phyloP scores from a whole-genome alignment of 1,140 invertebrate species.

The Drosophila pachea region DNA sequence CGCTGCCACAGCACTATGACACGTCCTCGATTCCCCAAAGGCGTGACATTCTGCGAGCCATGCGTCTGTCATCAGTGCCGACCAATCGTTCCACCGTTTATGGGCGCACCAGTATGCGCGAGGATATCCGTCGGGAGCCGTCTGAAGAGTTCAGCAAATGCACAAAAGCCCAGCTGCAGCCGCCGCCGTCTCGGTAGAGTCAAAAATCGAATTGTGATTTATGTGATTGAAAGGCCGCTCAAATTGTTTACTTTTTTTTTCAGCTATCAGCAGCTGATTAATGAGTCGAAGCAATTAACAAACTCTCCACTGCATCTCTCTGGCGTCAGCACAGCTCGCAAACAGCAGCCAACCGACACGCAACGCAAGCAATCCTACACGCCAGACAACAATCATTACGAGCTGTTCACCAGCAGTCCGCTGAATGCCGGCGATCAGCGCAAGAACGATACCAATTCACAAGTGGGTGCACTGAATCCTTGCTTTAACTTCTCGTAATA shows the following conservation, averaged over 20 bases:
- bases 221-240: not conserved
- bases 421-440: conserved; percentile 18
- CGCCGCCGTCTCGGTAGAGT: conserved; percentile 27
- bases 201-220: not conserved
- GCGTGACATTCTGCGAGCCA: conserved; percentile 26
- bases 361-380: conserved; percentile 15
- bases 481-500: not conserved
- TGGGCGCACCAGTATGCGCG: conserved; percentile 8
- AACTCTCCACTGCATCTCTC: conserved; percentile 36
- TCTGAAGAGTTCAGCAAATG: conserved; percentile 29
- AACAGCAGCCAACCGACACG: not conserved
- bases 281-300: conserved; percentile 14
- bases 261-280: conserved; percentile 37
- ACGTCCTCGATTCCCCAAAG: not conserved
- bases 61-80: conserved; percentile 8
- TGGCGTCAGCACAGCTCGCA: not conserved
- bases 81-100: conserved; percentile 1
- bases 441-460: conserved; percentile 4
- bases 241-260: not conserved
- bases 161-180: conserved; percentile 11
- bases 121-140: conserved; percentile 18
- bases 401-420: conserved; percentile 60
- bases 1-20: conserved; percentile 16
- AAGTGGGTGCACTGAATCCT: conserved; percentile 6
- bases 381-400: conserved; percentile 45